Base-by-base conservation (phyloP, 2,113 vertebrate genomes). In the Erpornis zantholeuca region DNA sequence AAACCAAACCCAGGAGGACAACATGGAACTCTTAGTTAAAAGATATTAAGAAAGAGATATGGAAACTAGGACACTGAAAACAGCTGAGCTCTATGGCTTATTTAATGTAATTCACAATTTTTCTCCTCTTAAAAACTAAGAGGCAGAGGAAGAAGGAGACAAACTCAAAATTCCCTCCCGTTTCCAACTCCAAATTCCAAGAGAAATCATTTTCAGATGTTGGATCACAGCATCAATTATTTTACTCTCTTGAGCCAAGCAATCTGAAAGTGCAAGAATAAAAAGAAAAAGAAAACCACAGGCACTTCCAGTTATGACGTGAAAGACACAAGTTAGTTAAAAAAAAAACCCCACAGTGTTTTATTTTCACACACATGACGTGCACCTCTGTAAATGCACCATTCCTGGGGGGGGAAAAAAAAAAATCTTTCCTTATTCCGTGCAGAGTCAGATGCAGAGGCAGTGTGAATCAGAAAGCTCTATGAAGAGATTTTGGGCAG, bases 401-500 rank as follows among this genome's bases (percentile, higher is more conserved):
- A 29, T 59, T 82, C 13, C 50, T 61, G 33, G 15, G 40, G 40
- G 13, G 13, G 13, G 12, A 22, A 11, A 28, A 36, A 60, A 4
- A 80, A 59, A 47, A 71, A 65, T 54, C 45, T 77, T 80, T 88
- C 66, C 79, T 61, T 85, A 70, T 83, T 92, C 79, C 71, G 82
- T 53, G 45, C 71, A 75, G 76, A 86, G 69, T 69, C 22, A 42
- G 77, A 79, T 84, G 87, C 87, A 95, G 78, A 94, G 90, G 61
- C 84, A 94, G 92, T 57, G 85, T 92, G 92, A 96, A 94, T 77
- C 76, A 94, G 66, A 94, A 63, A 89, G 77, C 72, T 66, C 4
- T 59, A 84, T 70, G 95, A 82, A 94, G 38, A 52, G 60, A 95
- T 68, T 68, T 87, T 12, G 90, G 70, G 57, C 47, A 94, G 65